Evolutionary conservation across 2,888 invertebrate species (phyloP), one percentile per base, ranked within the genome.

Genomic region (Helleia helle): DNA sequence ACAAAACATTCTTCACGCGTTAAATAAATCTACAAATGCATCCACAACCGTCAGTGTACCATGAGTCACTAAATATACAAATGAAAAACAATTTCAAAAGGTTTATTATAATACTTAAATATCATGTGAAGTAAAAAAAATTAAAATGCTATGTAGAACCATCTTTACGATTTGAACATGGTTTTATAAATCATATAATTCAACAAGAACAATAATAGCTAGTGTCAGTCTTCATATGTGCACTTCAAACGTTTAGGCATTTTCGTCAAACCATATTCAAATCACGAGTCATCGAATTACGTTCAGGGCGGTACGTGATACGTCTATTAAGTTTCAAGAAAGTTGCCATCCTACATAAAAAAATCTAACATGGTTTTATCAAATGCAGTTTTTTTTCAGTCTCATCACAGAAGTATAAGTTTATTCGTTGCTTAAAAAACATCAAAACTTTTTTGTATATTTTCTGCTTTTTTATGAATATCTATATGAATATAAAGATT

Each of bases 151-250:
- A n/a, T n/a, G n/a, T 24, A 30, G 39, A 31, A 40, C 39, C 39
- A 40, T 31, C 14, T 14, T 37, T 26, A 36, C 24, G 38, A 42
- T 44, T 42, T 42, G 40, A 40, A 42, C 24, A 36, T 13, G 28
- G 18, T 56, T 55, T 50, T 55, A 52, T 57, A 60, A 62, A 34
- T 9, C 34, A 7, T 34, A 22, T 12, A 34, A 62, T 54, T 58
- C 60, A 69, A 68, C 59, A 62, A 64, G 59, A 58, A 62, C 58
- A 63, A 62, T 74, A 71, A 65, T 34, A 71, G 60, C 58, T 67
- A 65, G 53, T 52, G 49, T 81, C 81, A 83, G 80, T 81, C 81
- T 81, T 81, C 80, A 74, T 66, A 62, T 74, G 73, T 71, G 67
- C 71, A 59, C 60, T 29, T 34, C 11, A n/a, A 34, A 29, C 13